Percentiles rank a stretch among this genome's conserved stretches.
phyloP scores from a whole-genome alignment of 30 jellyfish, hydroid and myxozoan species.

The Aurelia aurita complex sp. Pacific region DNA sequence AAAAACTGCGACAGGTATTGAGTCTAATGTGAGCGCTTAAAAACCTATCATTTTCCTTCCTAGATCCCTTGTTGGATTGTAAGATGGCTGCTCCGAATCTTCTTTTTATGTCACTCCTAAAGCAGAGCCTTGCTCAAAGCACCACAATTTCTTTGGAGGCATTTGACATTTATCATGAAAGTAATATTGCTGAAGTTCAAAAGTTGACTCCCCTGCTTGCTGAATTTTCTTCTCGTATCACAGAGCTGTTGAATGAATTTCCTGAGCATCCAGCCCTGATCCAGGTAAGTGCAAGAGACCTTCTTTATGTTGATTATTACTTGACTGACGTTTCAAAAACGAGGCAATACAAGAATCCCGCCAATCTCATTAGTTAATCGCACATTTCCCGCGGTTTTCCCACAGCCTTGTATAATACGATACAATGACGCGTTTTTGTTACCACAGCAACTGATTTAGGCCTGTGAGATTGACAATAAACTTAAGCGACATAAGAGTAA shows the following conservation, averaged over 20 bases:
- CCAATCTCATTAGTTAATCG: no score
- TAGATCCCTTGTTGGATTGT: conserved; percentile 58
- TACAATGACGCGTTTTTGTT: no score
- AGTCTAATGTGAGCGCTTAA: neutral
- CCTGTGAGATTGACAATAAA: no score
- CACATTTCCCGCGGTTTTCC: no score
- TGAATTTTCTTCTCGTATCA: conserved; percentile 46
- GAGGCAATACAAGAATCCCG: no score
- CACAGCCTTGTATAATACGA: no score
- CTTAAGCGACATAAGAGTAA: no score
- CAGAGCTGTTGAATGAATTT: conserved; percentile 51
- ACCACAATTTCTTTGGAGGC: neutral
- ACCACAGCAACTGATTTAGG: no score
- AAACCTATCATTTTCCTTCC: neutral
- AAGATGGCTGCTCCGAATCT: conserved; percentile 17
- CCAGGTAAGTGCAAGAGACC: conserved; percentile 46
- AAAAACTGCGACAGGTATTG: no score
- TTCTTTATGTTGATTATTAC: neutral
- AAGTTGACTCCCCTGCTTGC: conserved; percentile 44
- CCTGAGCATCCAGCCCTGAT: conserved; percentile 92
- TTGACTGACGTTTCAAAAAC: no score
- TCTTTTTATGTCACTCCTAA: conserved; percentile 22
- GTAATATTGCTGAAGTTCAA: conserved; percentile 61
- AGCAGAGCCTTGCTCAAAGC: conserved; percentile 25
- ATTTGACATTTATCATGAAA: conserved; percentile 80